Base-by-base conservation (phyloP, 2,888 invertebrate species). In the Limnephilus auricula region DNA sequence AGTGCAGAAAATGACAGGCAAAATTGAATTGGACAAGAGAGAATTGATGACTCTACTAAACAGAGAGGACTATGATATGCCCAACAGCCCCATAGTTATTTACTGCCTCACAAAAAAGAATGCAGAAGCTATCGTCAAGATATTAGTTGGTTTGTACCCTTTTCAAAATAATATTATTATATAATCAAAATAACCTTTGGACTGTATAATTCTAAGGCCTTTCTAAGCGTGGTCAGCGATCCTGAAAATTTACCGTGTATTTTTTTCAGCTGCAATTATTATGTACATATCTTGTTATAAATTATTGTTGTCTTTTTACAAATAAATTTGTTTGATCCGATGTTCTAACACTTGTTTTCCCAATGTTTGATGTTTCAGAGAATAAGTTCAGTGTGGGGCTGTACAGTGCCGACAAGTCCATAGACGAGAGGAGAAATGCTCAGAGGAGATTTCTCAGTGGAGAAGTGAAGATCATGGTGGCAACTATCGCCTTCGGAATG, bases 401-500 rank as follows among this genome's bases (percentile, higher is more conserved):
- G 9, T 98, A 98, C 94, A 97, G 98, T 94, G 97, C 97, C 30
- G 97, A 97, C 13, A 93, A 97, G 93, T 92, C 95, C 0, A 93
- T 96, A 0, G 94, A 94, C 5, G 94, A 94, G 32, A 95, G 97
- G 37, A 96, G 96, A 93, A 94, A 95, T 84, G 95, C 96, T 2
- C 97, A 97, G 93, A 95, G 96, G 91, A 94, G 96, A 34, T 98
- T 98, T 94, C 95, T 97, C 0, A 96, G 95, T 93, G 97, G 97
- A 94, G 95, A 96, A 93, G 94, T 97, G 6, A 95, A 96, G 93
- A 94, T 96, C 6, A 96, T 97, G 50, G 96, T 97, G 9, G 97
- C 97, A 0, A 97, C 97, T 0, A 96, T 97, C 88, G 97, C 97
- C 3, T 97, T 97, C 94, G 97, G 97, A 65, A 97, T 97, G 97